phyloP scores from a whole-genome alignment of 2,113 vertebrate genomes.

The Notarius quadriscutis region DNA sequence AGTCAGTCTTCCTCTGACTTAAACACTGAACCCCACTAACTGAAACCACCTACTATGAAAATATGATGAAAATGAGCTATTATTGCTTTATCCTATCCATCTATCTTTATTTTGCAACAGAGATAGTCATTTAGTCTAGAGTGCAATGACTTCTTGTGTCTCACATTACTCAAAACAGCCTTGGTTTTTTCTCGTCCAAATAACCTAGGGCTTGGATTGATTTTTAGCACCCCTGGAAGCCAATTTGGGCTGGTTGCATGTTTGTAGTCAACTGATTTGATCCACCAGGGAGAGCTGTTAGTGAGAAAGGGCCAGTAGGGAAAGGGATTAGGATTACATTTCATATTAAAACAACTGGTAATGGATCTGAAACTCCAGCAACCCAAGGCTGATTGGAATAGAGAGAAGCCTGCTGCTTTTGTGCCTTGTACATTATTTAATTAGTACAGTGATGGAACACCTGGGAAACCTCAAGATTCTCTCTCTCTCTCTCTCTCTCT shows the following conservation, averaged over 20 bases:
- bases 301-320: conserved; percentile 56
- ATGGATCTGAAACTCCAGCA: conserved; percentile 59
- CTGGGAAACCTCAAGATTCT: conserved; percentile 51
- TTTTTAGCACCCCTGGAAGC: conserved; percentile 73
- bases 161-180: conserved; percentile 54
- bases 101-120: conserved; percentile 15
- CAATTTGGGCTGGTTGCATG: conserved; percentile 70
- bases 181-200: conserved; percentile 57
- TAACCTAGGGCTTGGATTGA: conserved; percentile 67
- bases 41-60: neutral
- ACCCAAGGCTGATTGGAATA: conserved; percentile 61
- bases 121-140: conserved; percentile 1
- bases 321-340: conserved; percentile 63
- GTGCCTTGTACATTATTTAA: conserved; percentile 61
- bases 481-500: neutral
- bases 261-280: conserved; percentile 72
- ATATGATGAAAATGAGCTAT: neutral
- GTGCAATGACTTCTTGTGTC: neutral
- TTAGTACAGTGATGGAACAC: conserved; percentile 54
- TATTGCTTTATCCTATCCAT: conserved; percentile 11
- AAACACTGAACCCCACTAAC: neutral
- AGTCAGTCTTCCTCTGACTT: neutral
- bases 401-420: conserved; percentile 51
- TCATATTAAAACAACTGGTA: conserved; percentile 67
- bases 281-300: conserved; percentile 63